Base-by-base conservation (phyloP, 2,797 vertebrate species). In the Muraenolepis orangiensis region DNA sequence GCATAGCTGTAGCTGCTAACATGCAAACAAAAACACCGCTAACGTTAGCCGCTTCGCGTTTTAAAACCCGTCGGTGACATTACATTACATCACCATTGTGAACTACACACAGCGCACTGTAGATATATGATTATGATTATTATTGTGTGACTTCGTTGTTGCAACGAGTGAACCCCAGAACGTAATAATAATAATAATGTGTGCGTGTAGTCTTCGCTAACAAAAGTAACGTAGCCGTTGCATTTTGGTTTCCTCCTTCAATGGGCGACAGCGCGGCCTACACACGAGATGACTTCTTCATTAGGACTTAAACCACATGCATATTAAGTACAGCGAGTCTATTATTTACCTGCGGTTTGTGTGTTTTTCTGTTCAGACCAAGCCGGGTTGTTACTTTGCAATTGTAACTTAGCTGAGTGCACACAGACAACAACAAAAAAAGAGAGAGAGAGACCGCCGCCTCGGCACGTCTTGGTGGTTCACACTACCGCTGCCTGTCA, bases 331-430 rank as follows among this genome's bases (percentile, higher is more conserved):
- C 4, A 26, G 18, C 57, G 20, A n/a, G 0, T 2, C 0, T 40
- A 71, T 72, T 2, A 4, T 79, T 91, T 92, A 95, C 94, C 93
- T 93, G 93, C 88, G 86, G 78, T 42, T 74, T 69, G 67, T 73
- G n/a, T 28, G 77, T 85, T 81, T 80, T 83, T 51, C 77, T 80
- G 76, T 71, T 74, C 76, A 72, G 73, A 72, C 74, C 71, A 72
- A 82, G 76, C 76, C 40, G 71, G 18, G n/a, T 46, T 78, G 76
- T 64, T n/a, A 29, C 38, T 36, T n/a, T 42, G 66, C 69, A 76
- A 46, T 64, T 57, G 71, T 34, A 51, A 78, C 38, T 77, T 73
- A n/a, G 31, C 46, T n/a, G 40, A 66, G 76, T n/a, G n/a, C n/a
- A 82, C 75, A 80, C 81, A 87, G 86, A 93, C 90, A 90, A 92